A percentile compares a stretch with the other conserved stretches of the same genome.
These are phyloP conservation scores for Phortica okadai DNA, from an alignment of 2,888 invertebrate species.

Conservation along the genomic window DNA sequence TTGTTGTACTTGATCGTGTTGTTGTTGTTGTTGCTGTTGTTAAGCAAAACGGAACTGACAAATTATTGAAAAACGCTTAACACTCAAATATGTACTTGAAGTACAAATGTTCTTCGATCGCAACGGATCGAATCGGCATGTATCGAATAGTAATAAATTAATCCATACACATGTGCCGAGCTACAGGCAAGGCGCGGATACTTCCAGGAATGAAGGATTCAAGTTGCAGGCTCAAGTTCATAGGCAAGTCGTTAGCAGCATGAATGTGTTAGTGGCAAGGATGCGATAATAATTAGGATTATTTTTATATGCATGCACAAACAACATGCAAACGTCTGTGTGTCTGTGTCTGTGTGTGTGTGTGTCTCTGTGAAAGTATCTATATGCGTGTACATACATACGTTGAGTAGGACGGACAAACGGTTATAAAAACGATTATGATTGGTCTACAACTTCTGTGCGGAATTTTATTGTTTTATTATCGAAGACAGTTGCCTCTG, in stretches of 20 bases:
- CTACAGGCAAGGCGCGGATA: background rate
- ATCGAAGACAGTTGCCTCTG: constrained; percentile 21
- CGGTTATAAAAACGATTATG: constrained; percentile 68
- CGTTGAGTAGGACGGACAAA: constrained; percentile 31
- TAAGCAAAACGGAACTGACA: constrained; percentile 27
- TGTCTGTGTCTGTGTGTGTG: constrained; percentile 28
- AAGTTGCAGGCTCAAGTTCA: constrained; percentile 16
- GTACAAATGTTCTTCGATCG: background rate
- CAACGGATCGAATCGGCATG: background rate
- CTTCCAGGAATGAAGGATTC: constrained; percentile 28
- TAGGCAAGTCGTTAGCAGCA: background rate
- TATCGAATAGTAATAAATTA: constrained; percentile 25
- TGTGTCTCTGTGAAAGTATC: background rate
- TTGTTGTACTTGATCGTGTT: constrained; percentile 2
- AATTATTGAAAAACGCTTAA: constrained; percentile 20
- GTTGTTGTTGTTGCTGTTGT: constrained; percentile 13
- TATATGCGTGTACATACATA: too few relatives aligned
- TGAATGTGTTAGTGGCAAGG: background rate
- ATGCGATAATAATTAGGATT: constrained; percentile 62
- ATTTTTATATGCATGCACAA: constrained; percentile 64
- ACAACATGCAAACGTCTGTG: constrained; percentile 21
- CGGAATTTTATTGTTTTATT: constrained; percentile 63
- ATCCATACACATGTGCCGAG: constrained; percentile 20
- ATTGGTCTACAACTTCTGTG: constrained; percentile 64
- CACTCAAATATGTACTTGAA: background rate